phyloP scores from a whole-genome alignment of 37 sponge, comb jelly and placozoan species.

The Diacarnus erythraeanus region DNA sequence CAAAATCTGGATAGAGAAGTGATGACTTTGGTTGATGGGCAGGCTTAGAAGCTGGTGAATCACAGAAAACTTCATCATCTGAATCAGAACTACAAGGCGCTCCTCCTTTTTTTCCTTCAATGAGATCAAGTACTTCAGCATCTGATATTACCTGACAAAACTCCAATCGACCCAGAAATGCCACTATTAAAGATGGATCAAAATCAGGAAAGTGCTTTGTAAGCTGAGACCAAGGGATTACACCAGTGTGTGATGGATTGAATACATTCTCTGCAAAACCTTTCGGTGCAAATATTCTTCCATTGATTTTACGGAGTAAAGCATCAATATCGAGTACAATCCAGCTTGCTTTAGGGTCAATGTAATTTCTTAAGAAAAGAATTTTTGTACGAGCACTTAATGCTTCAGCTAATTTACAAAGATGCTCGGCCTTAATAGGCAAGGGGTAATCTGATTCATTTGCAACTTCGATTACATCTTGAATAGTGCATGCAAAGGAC shows the following conservation, averaged over 20 bases:
- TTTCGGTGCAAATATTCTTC: constrained; percentile 38
- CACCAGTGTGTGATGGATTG: constrained; percentile 7
- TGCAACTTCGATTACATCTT: constrained; percentile 5
- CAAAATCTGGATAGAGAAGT: no score
- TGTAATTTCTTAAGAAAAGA: constrained; percentile 30
- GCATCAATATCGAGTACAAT: constrained; percentile 42
- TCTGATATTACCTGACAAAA: constrained; percentile 39
- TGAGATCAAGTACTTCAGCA: constrained; percentile 19
- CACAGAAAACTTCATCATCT: background rate
- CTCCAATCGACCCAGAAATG: constrained; percentile 37
- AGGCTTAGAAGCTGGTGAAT: background rate
- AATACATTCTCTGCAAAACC: background rate
- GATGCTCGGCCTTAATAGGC: constrained; percentile 4
- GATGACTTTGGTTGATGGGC: no score
- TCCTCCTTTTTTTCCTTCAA: background rate
- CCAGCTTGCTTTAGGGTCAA: constrained; percentile 19
- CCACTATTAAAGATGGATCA: constrained; percentile 20
- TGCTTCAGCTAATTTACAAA: constrained; percentile 39
- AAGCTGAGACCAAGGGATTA: constrained; percentile 23
- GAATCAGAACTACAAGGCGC: background rate
- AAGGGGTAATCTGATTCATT: constrained; percentile 29
- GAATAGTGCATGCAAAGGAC: constrained; percentile 14
- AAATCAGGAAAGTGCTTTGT: constrained; percentile 13
- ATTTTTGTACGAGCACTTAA: constrained; percentile 24
- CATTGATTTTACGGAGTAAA: constrained; percentile 33